Base-by-base conservation (phyloP, 2,888 invertebrate genomes). In the Toxonevra muliebris region DNA sequence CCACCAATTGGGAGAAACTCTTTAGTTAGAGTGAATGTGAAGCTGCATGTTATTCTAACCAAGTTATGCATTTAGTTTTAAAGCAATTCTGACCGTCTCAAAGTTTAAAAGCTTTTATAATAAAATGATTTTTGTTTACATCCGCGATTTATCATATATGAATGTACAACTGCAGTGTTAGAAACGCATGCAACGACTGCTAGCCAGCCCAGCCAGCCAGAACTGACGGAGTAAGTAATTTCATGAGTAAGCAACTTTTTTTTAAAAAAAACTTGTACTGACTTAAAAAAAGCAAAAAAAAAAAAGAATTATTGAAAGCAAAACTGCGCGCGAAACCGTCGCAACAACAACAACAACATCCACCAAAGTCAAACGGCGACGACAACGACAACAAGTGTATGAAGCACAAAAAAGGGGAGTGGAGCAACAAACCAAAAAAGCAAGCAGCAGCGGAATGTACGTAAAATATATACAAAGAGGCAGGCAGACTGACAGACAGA, bases 401-500 rank as follows among this genome's bases (percentile, higher is more conserved):
- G 30, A 30, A 30, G 30, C 7, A 30, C 30, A 30, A 30, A 30
- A 30, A 30, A 30, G 30, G 30, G 30, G 30, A 30, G 30, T 30
- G 30, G 30, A 30, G 30, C 30, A 30, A 30, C 30, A 30, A 30
- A 30, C 30, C 2, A 30, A 2, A 30, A 30, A 48, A 15, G 45
- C 12, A 43, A 15, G 15, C 48, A 48, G 15, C 12, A 48, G 12
- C 48, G 15, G 15, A 48, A 48, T n/a, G 48, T 48, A 48, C 15
- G 48, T 12, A 48, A 15, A 48, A 48, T 48, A 48, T 48, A 2
- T 48, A 15, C 15, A 48, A 3, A 48, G 2, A 48, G 65, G 73
- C 71, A 77, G 78, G 78, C 79, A 19, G 12, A 65, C 57, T 40
- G 48, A 54, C 41, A 3, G 53, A 13, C 13, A 50, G 15, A 61